These are phyloP conservation scores for Mythimna ferrago DNA, from an alignment of 2,888 invertebrate species.

Conservation along the genomic window DNA sequence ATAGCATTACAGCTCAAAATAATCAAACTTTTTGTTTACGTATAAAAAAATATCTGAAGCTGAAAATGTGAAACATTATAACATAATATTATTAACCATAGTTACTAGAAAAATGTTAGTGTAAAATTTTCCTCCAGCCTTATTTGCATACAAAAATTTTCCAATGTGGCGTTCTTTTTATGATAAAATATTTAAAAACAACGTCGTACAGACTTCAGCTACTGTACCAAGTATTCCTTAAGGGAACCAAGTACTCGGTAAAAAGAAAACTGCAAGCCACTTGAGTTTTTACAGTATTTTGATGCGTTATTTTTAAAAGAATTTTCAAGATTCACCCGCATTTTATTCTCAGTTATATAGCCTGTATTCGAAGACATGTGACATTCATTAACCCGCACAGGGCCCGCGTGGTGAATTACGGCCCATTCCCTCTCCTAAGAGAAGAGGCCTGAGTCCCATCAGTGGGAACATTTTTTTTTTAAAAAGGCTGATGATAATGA, in stretches of 20 bases:
- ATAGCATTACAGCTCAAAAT: too few relatives aligned
- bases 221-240: constrained; percentile 67
- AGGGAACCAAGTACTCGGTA: constrained; percentile 64
- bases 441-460: too few relatives aligned
- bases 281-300: constrained; percentile 73
- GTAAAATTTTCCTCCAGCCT: constrained; percentile 32
- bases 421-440: too few relatives aligned
- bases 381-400: too few relatives aligned
- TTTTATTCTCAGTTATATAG: constrained; percentile 58
- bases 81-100: constrained; percentile 14
- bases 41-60: neutral
- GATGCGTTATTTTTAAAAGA: constrained; percentile 71
- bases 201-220: constrained; percentile 62
- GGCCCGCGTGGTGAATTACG: too few relatives aligned
- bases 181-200: constrained; percentile 74
- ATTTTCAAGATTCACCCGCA: constrained; percentile 59
- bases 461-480: too few relatives aligned
- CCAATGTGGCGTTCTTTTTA: constrained; percentile 59
- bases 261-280: constrained; percentile 74
- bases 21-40: neutral
- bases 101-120: constrained; percentile 31
- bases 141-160: constrained; percentile 52
- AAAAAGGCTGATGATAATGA: too few relatives aligned
- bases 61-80: neutral
- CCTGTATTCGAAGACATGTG: too few relatives aligned